phyloP scores from a whole-genome alignment of 2,797 vertebrate genomes.

The Chaenodraco wilsoni region DNA sequence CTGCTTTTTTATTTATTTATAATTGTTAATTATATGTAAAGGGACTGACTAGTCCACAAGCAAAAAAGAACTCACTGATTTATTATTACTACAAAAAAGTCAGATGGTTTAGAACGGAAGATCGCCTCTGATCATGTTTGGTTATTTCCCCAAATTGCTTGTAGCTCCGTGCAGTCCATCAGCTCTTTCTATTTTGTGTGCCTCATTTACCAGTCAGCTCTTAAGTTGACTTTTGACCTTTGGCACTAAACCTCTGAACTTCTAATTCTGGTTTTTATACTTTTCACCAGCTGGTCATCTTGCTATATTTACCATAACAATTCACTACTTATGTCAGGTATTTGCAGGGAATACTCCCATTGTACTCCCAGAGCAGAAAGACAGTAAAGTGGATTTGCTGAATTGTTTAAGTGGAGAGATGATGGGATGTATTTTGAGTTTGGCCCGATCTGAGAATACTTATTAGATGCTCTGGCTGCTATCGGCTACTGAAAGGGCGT shows the following conservation, averaged over 20 bases:
- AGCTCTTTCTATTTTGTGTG: slow-evolving; percentile 44
- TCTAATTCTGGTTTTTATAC: slow-evolving; percentile 60
- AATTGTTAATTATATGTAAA: no score
- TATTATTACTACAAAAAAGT: not conserved
- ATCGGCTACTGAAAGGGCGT: slow-evolving; percentile 70
- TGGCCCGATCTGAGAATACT: slow-evolving; percentile 55
- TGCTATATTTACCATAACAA: slow-evolving; percentile 53
- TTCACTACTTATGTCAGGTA: not conserved
- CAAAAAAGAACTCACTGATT: not conserved
- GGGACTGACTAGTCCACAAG: not conserved
- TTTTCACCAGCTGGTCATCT: slow-evolving; percentile 53
- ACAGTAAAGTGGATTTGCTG: slow-evolving; percentile 38
- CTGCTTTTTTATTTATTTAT: no score
- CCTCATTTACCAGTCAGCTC: slow-evolving; percentile 32
- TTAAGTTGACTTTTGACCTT: slow-evolving; percentile 50
- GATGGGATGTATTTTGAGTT: slow-evolving; percentile 51
- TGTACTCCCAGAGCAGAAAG: slow-evolving; percentile 18
- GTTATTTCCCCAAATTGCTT: not conserved
- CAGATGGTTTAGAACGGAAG: not conserved
- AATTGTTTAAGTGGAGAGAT: slow-evolving; percentile 71
- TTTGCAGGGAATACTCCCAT: not conserved
- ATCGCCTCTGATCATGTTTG: not conserved
- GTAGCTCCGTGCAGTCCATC: no score
- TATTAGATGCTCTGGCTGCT: slow-evolving; percentile 54
- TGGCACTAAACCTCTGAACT: slow-evolving; percentile 54